Evolutionary conservation across 2,888 invertebrate genomes (phyloP).

Genomic region (Aelia acuminata): DNA sequence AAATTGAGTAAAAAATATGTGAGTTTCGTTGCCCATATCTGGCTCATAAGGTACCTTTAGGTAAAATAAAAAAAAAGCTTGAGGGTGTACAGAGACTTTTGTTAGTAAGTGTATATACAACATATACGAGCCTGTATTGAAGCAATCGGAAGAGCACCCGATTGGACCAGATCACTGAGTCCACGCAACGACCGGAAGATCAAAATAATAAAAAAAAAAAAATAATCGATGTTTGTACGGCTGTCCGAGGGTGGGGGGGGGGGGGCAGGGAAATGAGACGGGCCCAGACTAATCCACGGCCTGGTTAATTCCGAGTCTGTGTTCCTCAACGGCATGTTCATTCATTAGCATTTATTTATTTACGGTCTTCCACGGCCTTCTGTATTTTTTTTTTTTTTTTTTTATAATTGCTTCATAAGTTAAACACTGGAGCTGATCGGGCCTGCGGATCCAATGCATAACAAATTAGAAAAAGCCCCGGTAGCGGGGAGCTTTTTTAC

Average conservation of each 20-base stretch:
- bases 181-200: background rate
- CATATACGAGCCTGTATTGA: too few species aligned
- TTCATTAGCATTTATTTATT: slow-evolving; percentile 65
- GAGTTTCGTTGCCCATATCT: too few species aligned
- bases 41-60: too few species aligned
- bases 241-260: slow-evolving; percentile 4
- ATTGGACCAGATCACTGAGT: background rate
- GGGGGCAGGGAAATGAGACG: slow-evolving; percentile 54
- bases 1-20: too few species aligned
- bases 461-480: slow-evolving; percentile 64
- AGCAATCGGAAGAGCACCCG: background rate
- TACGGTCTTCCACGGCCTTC: slow-evolving; percentile 59
- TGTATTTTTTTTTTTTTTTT: slow-evolving; percentile 63
- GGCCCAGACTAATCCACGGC: slow-evolving; percentile 41
- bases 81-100: too few species aligned
- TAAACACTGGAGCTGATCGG: slow-evolving; percentile 63
- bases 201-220: too few species aligned
- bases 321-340: slow-evolving; percentile 60
- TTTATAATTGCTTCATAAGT: slow-evolving; percentile 65
- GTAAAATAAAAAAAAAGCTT: too few species aligned
- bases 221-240: slow-evolving; percentile 20
- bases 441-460: slow-evolving; percentile 65
- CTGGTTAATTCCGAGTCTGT: slow-evolving; percentile 32
- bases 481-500: slow-evolving; percentile 49
- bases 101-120: too few species aligned